phyloP scores from a whole-genome alignment of 2,797 vertebrate genomes.

The Rachycentron canadum region DNA sequence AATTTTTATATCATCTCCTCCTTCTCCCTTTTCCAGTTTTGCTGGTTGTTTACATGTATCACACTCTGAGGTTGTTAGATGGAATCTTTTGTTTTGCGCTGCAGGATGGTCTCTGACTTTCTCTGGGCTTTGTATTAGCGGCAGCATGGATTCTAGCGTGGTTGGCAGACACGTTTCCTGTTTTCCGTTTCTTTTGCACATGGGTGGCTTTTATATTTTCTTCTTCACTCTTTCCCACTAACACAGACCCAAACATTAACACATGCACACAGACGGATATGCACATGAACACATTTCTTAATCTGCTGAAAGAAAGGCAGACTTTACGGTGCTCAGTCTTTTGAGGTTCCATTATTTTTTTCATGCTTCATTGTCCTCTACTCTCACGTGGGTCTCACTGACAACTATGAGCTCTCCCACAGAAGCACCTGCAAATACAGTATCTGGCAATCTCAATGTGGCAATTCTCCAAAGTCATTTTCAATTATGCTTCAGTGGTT shows the following conservation, averaged over 20 bases:
- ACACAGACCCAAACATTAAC: slow-evolving; percentile 36
- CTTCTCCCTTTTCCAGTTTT: neutral
- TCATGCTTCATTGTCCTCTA: slow-evolving; percentile 57
- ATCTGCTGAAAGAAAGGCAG: slow-evolving; percentile 46
- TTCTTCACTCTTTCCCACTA: slow-evolving; percentile 32
- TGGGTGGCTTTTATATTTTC: slow-evolving; percentile 60
- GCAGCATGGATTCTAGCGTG: neutral
- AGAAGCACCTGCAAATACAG: slow-evolving; percentile 71
- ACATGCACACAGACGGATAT: neutral
- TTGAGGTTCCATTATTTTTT: slow-evolving; percentile 70
- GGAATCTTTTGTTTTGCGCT: slow-evolving; percentile 40
- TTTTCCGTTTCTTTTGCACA: slow-evolving; percentile 64
- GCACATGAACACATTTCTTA: slow-evolving; percentile 39
- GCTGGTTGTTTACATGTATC: slow-evolving; percentile 23
- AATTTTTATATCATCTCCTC: neutral
- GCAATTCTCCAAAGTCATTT: slow-evolving; percentile 83
- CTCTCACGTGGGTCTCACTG: slow-evolving; percentile 53
- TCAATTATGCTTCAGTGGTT: slow-evolving; percentile 82
- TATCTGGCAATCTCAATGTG: slow-evolving; percentile 71
- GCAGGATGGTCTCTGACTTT: slow-evolving; percentile 25
- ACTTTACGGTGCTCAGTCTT: slow-evolving; percentile 41
- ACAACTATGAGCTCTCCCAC: slow-evolving; percentile 28
- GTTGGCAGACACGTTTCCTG: slow-evolving; percentile 39
- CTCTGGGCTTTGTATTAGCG: slow-evolving; percentile 27
- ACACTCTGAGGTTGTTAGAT: slow-evolving; percentile 5